Evolutionary conservation across 2,797 vertebrate species (phyloP).

Genomic region (Mormyrus proboscirostris): DNA sequence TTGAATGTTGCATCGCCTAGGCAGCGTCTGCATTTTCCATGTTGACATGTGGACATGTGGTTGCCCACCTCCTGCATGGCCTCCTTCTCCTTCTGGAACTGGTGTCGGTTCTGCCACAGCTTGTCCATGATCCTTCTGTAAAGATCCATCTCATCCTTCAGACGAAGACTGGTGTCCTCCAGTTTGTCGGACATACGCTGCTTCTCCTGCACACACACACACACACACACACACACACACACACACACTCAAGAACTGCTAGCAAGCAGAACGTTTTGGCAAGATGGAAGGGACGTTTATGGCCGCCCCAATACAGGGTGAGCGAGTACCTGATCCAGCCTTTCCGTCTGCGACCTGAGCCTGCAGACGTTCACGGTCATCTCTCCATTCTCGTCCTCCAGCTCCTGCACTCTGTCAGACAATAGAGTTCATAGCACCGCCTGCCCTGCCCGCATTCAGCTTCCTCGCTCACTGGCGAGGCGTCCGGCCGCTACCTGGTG

Average conservation of each 20-base stretch:
- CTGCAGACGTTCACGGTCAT: constrained; percentile 66
- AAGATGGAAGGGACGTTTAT: constrained; percentile 30
- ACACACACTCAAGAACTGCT: not conserved
- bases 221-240: not conserved
- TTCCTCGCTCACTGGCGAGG: constrained; percentile 25
- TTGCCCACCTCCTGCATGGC: constrained; percentile 76
- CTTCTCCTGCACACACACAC: constrained; percentile 67
- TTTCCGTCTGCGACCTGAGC: constrained; percentile 84
- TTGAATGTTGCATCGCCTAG: not conserved
- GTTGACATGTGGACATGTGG: not conserved
- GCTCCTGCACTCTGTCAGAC: constrained; percentile 68
- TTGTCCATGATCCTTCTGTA: constrained; percentile 98
- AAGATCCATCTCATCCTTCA: constrained; percentile 95
- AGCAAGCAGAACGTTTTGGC: constrained; percentile 18
- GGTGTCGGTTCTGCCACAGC: constrained; percentile 80
- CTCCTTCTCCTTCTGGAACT: constrained; percentile 90
- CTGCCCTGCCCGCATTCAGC: constrained; percentile 16
- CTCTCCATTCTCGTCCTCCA: constrained; percentile 84
- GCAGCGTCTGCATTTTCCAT: not conserved
- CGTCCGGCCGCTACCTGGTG: constrained; percentile 60
- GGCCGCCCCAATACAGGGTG: constrained; percentile 14
- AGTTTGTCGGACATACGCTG: constrained; percentile 90
- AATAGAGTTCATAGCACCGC: constrained; percentile 6
- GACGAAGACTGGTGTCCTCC: constrained; percentile 87
- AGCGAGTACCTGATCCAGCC: constrained; percentile 76